Base-by-base conservation (phyloP, 2,888 invertebrate species). In the Hyposoter dolosus region DNA sequence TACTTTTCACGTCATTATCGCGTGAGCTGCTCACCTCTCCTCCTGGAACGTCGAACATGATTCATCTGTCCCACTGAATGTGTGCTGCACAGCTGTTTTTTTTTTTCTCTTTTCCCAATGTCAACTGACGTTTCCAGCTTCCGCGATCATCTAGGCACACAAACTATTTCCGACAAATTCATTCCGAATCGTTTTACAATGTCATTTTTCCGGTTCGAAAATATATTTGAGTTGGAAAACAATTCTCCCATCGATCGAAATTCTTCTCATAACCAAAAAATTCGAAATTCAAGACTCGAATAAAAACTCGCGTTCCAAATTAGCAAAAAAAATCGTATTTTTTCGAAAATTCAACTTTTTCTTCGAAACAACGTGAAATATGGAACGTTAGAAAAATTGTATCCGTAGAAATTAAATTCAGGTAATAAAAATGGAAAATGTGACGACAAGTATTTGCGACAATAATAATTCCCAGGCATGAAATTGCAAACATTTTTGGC, bases 1-100 rank as follows among this genome's bases (percentile, higher is more conserved):
- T 66, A 50, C 50, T 66, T 23, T n/a, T 45, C 76, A 56, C 84
- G 81, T 76, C 63, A 83, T 83, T 53, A 78, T 76, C 79, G 69
- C 79, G 75, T 71, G 75, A 84, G 43, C 60, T 53, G 6, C 43
- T 5, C 50, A 35, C 50, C 56, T 74, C 43, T 60, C 7, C 3
- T 19, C 77, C 56, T 81, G 75, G 53, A 76, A 82, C 43, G 78
- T 69, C 77, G 40, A 35, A 19, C 19, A 60, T 40, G 53, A 71
- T 60, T 43, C 79, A 56, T 56, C 23, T 53, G 9, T 63, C 63
- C 47, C 6, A 12, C 47, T 40, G 40, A n/a, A n/a, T n/a, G 9
- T 19, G n/a, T 45, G 43, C 3, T 71, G 19, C 10, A 71, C 81
- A 43, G 69, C 50, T 74, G 66, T 35, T n/a, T 47, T 19, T 66